Percentiles rank a stretch among this genome's conserved stretches.
Conservation (phyloP, 2,888 invertebrate genomes). For the Caprella mutica region DNA sequence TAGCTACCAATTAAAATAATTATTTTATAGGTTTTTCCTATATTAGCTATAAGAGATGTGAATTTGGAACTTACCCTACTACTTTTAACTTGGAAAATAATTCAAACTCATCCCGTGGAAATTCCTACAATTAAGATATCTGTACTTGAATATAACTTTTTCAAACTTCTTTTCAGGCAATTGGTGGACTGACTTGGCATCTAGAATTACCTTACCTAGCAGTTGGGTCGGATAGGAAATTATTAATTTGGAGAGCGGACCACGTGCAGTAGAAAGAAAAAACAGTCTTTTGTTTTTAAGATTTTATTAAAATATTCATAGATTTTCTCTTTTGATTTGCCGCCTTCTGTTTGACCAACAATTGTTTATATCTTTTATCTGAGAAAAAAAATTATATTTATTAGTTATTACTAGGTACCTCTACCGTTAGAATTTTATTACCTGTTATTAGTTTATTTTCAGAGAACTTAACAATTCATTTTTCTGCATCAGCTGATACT, state of each 20-base stretch:
- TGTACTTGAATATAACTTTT: too few species aligned
- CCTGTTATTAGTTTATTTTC: neutral
- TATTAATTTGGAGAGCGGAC: constrained; percentile 31
- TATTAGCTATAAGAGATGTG: too few species aligned
- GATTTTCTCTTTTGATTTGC: neutral
- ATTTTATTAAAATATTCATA: neutral
- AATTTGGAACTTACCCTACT: too few species aligned
- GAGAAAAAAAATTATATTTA: neutral
- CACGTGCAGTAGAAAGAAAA: neutral
- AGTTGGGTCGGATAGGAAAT: constrained; percentile 26
- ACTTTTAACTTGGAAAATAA: too few species aligned
- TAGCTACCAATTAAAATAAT: too few species aligned
- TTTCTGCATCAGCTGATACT: too few species aligned
- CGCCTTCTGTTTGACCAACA: neutral
- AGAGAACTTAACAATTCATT: neutral
- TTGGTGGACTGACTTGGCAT: constrained; percentile 31
- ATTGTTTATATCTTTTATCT: neutral
- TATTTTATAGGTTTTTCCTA: too few species aligned
- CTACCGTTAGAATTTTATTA: neutral
- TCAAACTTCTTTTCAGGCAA: too few species aligned
- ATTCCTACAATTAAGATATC: too few species aligned
- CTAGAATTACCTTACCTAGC: constrained; percentile 25
- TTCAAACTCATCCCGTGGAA: too few species aligned
- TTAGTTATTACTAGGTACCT: neutral
- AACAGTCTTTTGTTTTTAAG: too few species aligned